Percentiles rank a stretch among this genome's conserved stretches.
Evolutionary conservation across 2,797 vertebrate species (phyloP).

Genomic region (Pseudotriccus pelzelni): DNA sequence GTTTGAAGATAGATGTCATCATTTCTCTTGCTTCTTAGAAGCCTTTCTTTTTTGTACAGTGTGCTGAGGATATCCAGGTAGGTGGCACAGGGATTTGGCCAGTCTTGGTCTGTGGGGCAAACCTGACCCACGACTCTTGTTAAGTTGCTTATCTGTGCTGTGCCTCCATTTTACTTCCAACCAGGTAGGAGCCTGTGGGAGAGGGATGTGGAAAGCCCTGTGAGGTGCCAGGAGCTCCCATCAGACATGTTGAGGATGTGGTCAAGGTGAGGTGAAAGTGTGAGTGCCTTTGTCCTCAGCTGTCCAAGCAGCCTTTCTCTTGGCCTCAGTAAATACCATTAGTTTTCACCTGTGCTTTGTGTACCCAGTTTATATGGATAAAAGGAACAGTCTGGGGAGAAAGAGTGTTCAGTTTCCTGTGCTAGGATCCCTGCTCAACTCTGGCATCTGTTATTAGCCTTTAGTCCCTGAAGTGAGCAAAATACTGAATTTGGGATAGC

Average conservation of each 20-base stretch:
- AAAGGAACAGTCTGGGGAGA: neutral
- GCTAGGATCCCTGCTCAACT: neutral
- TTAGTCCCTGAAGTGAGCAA: neutral
- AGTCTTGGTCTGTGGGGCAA: neutral
- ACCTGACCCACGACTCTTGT: too few species aligned
- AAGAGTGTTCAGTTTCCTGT: neutral
- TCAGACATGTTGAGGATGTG: rapidly evolving
- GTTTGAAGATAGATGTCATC: neutral
- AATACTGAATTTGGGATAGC: neutral
- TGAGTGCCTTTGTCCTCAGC: neutral
- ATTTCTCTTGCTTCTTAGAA: neutral
- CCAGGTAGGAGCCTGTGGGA: neutral
- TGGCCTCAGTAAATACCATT: neutral
- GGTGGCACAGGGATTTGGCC: neutral
- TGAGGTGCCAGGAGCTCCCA: neutral
- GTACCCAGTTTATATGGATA: neutral
- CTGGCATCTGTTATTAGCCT: neutral
- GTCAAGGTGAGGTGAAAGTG: neutral
- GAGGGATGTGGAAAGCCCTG: neutral
- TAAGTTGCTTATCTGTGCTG: neutral
- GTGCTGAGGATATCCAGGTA: neutral
- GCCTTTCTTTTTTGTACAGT: neutral
- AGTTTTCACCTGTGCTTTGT: neutral
- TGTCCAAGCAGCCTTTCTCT: neutral
- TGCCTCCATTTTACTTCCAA: neutral